Evolutionary conservation across 2,113 vertebrate species (phyloP), one percentile per base, ranked within the genome.

Genomic region (Polypterus bichir): DNA sequence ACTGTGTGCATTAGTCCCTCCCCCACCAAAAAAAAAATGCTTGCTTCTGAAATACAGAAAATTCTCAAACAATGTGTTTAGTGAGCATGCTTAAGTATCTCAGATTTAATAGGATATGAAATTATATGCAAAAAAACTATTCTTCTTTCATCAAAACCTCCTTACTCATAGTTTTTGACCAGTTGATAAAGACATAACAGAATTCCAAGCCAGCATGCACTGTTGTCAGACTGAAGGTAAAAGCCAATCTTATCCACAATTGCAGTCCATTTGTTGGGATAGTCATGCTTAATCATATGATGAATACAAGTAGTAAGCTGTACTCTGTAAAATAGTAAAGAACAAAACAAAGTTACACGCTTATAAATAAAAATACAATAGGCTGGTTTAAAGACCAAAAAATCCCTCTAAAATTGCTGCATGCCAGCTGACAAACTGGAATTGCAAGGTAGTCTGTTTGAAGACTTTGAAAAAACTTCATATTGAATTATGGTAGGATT

Each of bases 101-200:
- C 27, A 27, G 27, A 27, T 27, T 27, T 27, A 27, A 27, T 27
- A 27, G 2, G 27, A 27, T 27, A 27, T 27, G 27, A 27, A 27
- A 27, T 27, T 27, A 2, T 27, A 27, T 27, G 27, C 27, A 27
- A 27, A 27, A 27, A 27, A 27, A 27, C 27, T 27, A 27, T 27
- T 27, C 27, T 27, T 27, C 27, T 27, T 27, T 27, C 27, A 27
- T 27, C 27, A 27, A 27, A 44, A 47, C 11, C 66, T 62, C 80
- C 94, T 87, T 87, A 99, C 96, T 99, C 96, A 44, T 99, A 99
- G 81, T 97, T 98, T 81, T 99, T 99, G 71, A 99, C 96, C 59
- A 99, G 89, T 70, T 99, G 96, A 83, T 99, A 96, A 69, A 99
- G 92, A 70, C 96, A 99, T 62, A 99, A 92, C 71, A 99, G 87